phyloP scores from a whole-genome alignment of 2,888 invertebrate genomes.

The Sarcophaga caerulescens region DNA sequence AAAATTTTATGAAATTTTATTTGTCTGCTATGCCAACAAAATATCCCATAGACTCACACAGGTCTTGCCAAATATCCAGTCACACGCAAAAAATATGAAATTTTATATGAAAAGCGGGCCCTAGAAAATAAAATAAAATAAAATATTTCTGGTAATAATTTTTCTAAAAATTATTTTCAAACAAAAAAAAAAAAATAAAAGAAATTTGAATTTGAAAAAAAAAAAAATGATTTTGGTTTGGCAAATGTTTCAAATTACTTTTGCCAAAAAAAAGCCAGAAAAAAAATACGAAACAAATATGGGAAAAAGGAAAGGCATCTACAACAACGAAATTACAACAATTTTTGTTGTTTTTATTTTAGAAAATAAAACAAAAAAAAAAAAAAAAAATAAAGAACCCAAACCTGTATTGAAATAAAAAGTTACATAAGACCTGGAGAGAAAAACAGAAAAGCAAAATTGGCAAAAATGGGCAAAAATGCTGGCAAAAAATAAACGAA shows the following conservation, averaged over 20 bases:
- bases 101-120: not conserved
- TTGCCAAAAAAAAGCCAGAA: conserved; percentile 46
- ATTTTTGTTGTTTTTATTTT: not conserved
- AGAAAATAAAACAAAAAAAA: not conserved
- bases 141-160: not conserved
- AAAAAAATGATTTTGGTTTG: conserved; percentile 29
- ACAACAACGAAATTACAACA: conserved; percentile 13
- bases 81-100: not conserved
- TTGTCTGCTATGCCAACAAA: not conserved
- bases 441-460: conserved; percentile 52
- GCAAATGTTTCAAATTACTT: conserved; percentile 53
- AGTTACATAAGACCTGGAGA: conserved; percentile 50
- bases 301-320: not conserved
- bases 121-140: not conserved
- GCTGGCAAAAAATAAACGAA: too few relatives aligned
- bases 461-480: conserved; percentile 26
- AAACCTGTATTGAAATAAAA: conserved; percentile 30
- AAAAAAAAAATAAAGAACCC: not conserved
- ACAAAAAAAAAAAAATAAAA: not conserved
- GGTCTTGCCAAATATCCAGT: not conserved
- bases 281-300: not conserved
- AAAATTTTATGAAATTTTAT: not conserved
- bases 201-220: conserved; percentile 35
- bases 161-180: too few relatives aligned
- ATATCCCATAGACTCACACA: not conserved